These are phyloP conservation scores for Neoascia interrupta DNA, from an alignment of 2,888 invertebrate species.

Conservation along the genomic window DNA sequence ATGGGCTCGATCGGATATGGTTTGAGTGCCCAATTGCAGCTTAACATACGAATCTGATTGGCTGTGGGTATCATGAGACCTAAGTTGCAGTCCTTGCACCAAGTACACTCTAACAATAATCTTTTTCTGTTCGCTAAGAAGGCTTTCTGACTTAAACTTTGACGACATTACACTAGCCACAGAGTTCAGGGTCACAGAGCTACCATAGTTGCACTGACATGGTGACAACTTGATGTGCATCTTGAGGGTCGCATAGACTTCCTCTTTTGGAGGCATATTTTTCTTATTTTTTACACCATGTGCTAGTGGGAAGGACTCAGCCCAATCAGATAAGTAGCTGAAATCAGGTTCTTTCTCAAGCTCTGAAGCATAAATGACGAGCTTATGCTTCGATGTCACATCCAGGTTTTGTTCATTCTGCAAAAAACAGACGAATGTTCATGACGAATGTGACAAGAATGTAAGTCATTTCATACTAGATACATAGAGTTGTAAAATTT, in stretches of 20 bases:
- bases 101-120: conserved; percentile 86
- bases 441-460: not conserved
- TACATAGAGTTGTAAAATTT: conserved; percentile 81
- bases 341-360: conserved; percentile 86
- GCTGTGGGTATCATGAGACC: conserved; percentile 85
- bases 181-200: conserved; percentile 70
- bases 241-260: conserved; percentile 79
- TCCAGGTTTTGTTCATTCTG: conserved; percentile 14
- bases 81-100: conserved; percentile 85
- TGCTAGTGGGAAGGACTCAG: conserved; percentile 83
- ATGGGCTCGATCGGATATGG: conserved; percentile 85
- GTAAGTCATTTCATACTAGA: conserved; percentile 54
- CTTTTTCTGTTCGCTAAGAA: conserved; percentile 70
- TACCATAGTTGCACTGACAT: conserved; percentile 70
- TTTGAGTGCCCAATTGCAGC: conserved; percentile 84
- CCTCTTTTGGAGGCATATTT: conserved; percentile 77
- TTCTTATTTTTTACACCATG: conserved; percentile 79
- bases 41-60: conserved; percentile 90
- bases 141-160: conserved; percentile 70
- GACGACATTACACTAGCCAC: conserved; percentile 56
- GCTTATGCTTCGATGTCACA: conserved; percentile 71
- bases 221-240: conserved; percentile 75
- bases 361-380: conserved; percentile 83
- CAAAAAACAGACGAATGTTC: no score
- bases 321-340: conserved; percentile 84